phyloP scores from a whole-genome alignment of 92 coral and sea anemone genomes.

The Galaxea fascicularis region DNA sequence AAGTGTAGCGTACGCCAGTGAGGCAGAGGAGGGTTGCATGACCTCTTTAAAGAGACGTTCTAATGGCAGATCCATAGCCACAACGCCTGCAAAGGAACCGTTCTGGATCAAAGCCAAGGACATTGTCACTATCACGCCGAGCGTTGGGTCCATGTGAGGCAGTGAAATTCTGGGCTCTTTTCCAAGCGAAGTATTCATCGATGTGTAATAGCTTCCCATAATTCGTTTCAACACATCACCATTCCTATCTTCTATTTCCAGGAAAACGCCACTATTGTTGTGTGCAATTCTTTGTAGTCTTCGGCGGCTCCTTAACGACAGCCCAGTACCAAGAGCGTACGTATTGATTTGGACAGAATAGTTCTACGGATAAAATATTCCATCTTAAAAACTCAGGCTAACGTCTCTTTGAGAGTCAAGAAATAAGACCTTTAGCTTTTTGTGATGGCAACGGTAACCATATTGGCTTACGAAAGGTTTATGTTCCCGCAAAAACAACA shows the following conservation, averaged over 20 bases:
- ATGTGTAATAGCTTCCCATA: conserved; percentile 74
- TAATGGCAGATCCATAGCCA: conserved; percentile 71
- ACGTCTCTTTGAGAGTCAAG: no score
- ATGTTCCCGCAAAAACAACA: no score
- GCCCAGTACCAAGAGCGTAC: conserved; percentile 72
- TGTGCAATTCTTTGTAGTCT: conserved; percentile 54
- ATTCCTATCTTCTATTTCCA: conserved; percentile 52
- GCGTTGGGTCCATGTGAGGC: conserved; percentile 46
- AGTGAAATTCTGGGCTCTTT: conserved; percentile 37
- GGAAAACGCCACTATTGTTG: conserved; percentile 57
- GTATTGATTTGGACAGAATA: conserved; percentile 64
- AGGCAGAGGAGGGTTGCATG: conserved; percentile 29
- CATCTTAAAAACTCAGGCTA: not conserved
- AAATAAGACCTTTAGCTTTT: not conserved
- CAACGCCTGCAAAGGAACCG: conserved; percentile 67
- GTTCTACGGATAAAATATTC: conserved; percentile 27
- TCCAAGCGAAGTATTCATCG: conserved; percentile 35
- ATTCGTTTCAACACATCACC: conserved; percentile 39
- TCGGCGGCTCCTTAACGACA: conserved; percentile 21
- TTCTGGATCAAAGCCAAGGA: conserved; percentile 56
- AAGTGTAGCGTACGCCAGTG: conserved; percentile 41
- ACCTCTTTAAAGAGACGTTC: conserved; percentile 63
- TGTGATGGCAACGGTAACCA: no score
- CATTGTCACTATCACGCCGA: conserved; percentile 61
- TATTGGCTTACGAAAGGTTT: no score